These are phyloP conservation scores for Sebastes jordani DNA, from an alignment of 2,797 vertebrate species.

Conservation along the genomic window DNA sequence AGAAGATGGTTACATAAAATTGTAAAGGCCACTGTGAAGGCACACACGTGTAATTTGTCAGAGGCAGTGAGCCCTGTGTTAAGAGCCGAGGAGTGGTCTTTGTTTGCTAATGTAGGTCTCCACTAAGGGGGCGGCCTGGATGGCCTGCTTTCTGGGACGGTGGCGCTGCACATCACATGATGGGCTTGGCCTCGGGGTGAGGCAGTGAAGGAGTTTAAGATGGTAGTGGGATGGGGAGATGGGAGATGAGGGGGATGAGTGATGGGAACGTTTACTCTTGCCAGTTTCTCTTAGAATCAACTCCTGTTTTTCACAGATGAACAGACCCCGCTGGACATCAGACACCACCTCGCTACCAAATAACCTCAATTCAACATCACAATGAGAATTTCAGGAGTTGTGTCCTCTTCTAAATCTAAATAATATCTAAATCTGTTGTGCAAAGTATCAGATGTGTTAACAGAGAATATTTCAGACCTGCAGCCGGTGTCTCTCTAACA, in stretches of 20 bases:
- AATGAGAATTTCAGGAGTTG: neutral
- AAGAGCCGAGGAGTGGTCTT: constrained; percentile 58
- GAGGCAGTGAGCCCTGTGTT: constrained; percentile 5
- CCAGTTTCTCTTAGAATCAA: constrained; percentile 54
- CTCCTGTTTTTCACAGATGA: constrained; percentile 49
- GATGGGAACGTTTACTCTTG: constrained; percentile 51
- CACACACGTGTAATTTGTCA: constrained; percentile 45
- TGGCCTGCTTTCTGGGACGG: constrained; percentile 70
- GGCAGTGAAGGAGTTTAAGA: constrained; percentile 57
- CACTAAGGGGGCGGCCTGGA: constrained; percentile 52
- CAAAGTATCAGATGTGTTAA: neutral
- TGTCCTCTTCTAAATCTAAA: neutral
- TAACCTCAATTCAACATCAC: neutral
- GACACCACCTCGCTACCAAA: neutral
- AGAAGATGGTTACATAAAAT: constrained; percentile 31
- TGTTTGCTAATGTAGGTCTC: constrained; percentile 79
- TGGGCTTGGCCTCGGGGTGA: constrained; percentile 72
- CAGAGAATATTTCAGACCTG: constrained; percentile 6
- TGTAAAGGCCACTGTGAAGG: constrained; percentile 33
- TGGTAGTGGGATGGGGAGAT: constrained; percentile 41
- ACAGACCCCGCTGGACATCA: neutral
- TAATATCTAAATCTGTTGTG: neutral
- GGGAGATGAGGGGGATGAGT: constrained; percentile 48
- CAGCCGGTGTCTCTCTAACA: neutral
- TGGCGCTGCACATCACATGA: constrained; percentile 68